Conservation (phyloP, 2,888 invertebrate species). For the Meiosimyza platycephala region DNA sequence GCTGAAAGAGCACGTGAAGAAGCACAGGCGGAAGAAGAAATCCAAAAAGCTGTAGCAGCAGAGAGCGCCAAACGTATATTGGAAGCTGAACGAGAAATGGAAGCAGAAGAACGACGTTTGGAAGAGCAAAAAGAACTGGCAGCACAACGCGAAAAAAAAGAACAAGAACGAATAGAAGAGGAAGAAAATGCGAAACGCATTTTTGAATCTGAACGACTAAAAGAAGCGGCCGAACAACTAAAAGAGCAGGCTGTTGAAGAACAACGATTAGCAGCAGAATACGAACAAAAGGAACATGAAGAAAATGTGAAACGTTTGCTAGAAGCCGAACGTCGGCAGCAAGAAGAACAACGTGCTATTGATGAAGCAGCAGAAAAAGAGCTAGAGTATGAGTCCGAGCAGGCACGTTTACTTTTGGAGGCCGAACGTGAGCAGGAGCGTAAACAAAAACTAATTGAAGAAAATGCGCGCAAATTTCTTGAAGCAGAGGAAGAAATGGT, state of each 20-base stretch:
- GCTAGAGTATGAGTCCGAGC: slow-evolving; percentile 28
- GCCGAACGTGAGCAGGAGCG: slow-evolving; percentile 40
- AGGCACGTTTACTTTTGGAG: slow-evolving; percentile 42
- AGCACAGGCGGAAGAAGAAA: slow-evolving; percentile 7
- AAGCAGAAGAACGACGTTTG: slow-evolving; percentile 15
- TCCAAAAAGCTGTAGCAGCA: neutral
- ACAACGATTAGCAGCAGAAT: slow-evolving; percentile 33
- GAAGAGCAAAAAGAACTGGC: slow-evolving; percentile 31
- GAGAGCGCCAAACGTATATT: neutral
- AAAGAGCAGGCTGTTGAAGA: slow-evolving; percentile 37
- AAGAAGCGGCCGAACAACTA: slow-evolving; percentile 33
- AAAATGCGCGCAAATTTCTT: slow-evolving; percentile 59
- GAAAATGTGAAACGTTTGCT: slow-evolving; percentile 40
- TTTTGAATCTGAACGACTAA: slow-evolving; percentile 30
- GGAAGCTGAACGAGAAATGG: slow-evolving; percentile 26
- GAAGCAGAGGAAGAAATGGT: slow-evolving; percentile 65
- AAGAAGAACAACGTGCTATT: slow-evolving; percentile 42
- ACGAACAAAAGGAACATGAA: slow-evolving; percentile 30
- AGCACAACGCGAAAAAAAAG: slow-evolving; percentile 44
- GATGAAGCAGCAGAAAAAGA: slow-evolving; percentile 41
- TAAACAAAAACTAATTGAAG: slow-evolving; percentile 56
- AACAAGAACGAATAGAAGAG: slow-evolving; percentile 26
- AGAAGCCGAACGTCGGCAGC: slow-evolving; percentile 42
- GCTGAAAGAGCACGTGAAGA: slow-evolving; percentile 36
- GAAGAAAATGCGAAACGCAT: slow-evolving; percentile 26